Evolutionary conservation across 1,140 invertebrate species (phyloP).

Genomic region (Meloidogyne exigua): DNA sequence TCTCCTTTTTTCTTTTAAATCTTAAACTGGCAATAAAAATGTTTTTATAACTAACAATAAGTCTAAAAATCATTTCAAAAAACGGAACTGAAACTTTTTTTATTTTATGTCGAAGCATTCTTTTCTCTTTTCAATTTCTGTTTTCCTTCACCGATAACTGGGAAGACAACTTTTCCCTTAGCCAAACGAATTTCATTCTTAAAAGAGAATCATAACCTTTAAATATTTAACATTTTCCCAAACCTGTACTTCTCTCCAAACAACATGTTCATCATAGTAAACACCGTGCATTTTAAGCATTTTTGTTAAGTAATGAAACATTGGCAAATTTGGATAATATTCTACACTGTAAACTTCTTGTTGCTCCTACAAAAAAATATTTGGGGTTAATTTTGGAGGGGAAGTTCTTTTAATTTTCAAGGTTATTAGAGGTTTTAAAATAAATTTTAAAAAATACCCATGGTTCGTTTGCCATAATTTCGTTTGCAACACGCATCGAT

Average conservation of each 20-base stretch:
- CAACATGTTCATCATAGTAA: conserved; percentile 61
- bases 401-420: not conserved
- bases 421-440: too few relatives aligned
- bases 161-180: conserved; percentile 56
- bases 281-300: conserved; percentile 60
- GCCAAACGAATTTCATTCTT: conserved; percentile 56
- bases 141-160: conserved; percentile 59
- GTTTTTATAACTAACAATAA: too few relatives aligned
- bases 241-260: conserved; percentile 56
- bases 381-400: not conserved
- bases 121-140: conserved; percentile 42
- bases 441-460: conserved; percentile 29
- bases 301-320: conserved; percentile 64
- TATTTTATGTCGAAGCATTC: not conserved
- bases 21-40: not conserved
- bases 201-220: conserved; percentile 9
- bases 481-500: conserved; percentile 52
- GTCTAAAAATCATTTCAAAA: not conserved
- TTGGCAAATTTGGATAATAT: conserved; percentile 61
- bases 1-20: not conserved
- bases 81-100: too few relatives aligned
- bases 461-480: conserved; percentile 58
- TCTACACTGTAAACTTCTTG: conserved; percentile 44
- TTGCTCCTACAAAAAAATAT: conserved; percentile 40
- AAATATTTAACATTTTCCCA: conserved; percentile 13